Evolutionary conservation across 2,797 vertebrate species (phyloP).

Genomic region (Danio kyathit): DNA sequence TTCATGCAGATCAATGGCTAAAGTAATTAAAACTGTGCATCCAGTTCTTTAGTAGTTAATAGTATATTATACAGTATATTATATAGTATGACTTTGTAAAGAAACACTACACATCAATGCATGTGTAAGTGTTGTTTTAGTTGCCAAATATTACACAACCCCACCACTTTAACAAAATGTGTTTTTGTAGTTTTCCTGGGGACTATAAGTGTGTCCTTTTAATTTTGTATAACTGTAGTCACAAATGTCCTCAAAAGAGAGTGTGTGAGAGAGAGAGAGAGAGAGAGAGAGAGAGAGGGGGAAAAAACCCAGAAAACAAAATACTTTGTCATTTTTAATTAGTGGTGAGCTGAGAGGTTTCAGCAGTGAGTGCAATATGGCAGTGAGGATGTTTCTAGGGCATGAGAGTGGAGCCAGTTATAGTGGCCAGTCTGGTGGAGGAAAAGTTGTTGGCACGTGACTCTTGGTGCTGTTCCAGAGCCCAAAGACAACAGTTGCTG

Average conservation of each 20-base stretch:
- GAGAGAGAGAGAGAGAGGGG: neutral
- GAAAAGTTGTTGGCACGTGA: conserved; percentile 18
- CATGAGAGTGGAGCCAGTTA: conserved; percentile 15
- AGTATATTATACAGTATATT: too few species aligned
- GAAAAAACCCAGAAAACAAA: neutral
- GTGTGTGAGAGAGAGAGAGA: neutral
- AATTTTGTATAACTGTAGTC: neutral
- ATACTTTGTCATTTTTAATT: conserved; percentile 1
- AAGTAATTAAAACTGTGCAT: too few species aligned
- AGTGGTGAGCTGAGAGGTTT: neutral
- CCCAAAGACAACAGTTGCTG: conserved; percentile 8
- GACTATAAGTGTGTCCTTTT: too few species aligned
- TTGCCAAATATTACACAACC: too few species aligned
- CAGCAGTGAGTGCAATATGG: conserved; percentile 17
- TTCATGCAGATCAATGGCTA: too few species aligned
- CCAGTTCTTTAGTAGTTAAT: too few species aligned
- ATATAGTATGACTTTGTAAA: too few species aligned
- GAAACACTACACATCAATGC: too few species aligned
- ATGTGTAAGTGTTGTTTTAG: too few species aligned
- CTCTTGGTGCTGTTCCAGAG: conserved; percentile 7
- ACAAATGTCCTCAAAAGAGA: neutral
- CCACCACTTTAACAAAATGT: too few species aligned
- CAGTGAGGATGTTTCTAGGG: conserved; percentile 1
- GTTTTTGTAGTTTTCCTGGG: too few species aligned
- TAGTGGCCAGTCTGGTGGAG: conserved; percentile 25